phyloP scores from a whole-genome alignment of 2,888 invertebrate species.

The Callimorpha dominula region DNA sequence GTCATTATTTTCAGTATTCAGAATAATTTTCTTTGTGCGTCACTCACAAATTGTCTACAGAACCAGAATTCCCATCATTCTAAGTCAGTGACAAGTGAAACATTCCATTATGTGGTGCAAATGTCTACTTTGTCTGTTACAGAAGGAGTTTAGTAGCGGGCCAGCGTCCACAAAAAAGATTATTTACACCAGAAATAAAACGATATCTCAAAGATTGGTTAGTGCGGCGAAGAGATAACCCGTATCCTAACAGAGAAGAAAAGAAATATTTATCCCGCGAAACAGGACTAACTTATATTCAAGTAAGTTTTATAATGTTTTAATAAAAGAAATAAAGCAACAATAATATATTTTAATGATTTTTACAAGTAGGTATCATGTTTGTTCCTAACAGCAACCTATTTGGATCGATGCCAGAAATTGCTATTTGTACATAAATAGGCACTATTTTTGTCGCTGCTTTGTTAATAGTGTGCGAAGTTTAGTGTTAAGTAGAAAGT shows the following conservation, averaged over 20 bases:
- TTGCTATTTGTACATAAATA: slow-evolving; percentile 85
- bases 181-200: slow-evolving; percentile 93
- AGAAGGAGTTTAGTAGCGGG: slow-evolving; percentile 87
- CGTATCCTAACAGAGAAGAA: slow-evolving; percentile 92
- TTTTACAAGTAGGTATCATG: slow-evolving; percentile 64
- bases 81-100: slow-evolving; percentile 4
- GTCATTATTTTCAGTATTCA: slow-evolving; percentile 77
- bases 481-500: slow-evolving; percentile 49
- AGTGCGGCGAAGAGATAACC: slow-evolving; percentile 91
- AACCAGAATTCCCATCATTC: slow-evolving; percentile 58
- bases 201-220: slow-evolving; percentile 92
- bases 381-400: slow-evolving; percentile 80
- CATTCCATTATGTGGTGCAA: neutral
- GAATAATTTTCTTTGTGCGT: slow-evolving; percentile 81
- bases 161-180: slow-evolving; percentile 89
- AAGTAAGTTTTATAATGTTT: slow-evolving; percentile 81
- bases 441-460: slow-evolving; percentile 84
- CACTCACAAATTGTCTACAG: slow-evolving; percentile 55
- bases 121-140: slow-evolving; percentile 45
- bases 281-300: slow-evolving; percentile 92
- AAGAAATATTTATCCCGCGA: slow-evolving; percentile 91
- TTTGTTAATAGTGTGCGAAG: slow-evolving; percentile 70
- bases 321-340: slow-evolving; percentile 2
- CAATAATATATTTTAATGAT: slow-evolving; percentile 5
- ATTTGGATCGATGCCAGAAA: slow-evolving; percentile 81